phyloP scores from a whole-genome alignment of 2,113 vertebrate species.

The Mormyrus iriodes region DNA sequence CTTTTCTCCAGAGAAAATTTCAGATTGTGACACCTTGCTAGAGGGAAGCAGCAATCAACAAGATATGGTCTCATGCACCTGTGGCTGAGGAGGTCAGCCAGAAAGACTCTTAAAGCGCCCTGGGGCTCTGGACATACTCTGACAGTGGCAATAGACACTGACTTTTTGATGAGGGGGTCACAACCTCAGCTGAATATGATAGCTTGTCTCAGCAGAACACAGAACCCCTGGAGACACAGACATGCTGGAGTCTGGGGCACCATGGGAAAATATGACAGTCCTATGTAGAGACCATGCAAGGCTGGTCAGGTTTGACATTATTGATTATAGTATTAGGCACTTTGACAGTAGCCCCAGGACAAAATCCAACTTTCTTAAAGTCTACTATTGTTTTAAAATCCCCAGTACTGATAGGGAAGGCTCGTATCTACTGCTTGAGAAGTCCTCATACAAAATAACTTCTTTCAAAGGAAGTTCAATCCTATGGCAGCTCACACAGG shows the following conservation, averaged over 20 bases:
- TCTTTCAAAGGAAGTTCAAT: conserved; percentile 6
- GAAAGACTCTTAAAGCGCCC: not conserved
- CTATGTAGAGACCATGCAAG: not conserved
- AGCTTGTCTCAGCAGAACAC: not conserved
- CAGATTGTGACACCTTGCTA: too few relatives aligned
- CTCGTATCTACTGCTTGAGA: not conserved
- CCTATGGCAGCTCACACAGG: not conserved
- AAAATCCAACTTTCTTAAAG: conserved; percentile 6
- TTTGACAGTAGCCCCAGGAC: conserved; percentile 15
- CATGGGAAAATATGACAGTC: not conserved
- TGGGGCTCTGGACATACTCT: not conserved
- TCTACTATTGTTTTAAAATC: conserved; percentile 27
- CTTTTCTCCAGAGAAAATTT: not conserved
- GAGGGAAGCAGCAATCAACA: not conserved
- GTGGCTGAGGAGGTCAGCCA: not conserved
- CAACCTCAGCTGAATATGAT: not conserved
- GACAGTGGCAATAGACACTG: not conserved
- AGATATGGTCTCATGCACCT: not conserved
- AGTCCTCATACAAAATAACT: not conserved
- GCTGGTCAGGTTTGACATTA: conserved; percentile 20
- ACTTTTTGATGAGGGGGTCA: not conserved
- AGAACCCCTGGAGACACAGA: not conserved
- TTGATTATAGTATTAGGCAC: conserved; percentile 14
- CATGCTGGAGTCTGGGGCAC: not conserved
- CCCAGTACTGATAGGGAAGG: not conserved